Conservation (phyloP, 2,113 vertebrate species). For the Lasiurus borealis region DNA sequence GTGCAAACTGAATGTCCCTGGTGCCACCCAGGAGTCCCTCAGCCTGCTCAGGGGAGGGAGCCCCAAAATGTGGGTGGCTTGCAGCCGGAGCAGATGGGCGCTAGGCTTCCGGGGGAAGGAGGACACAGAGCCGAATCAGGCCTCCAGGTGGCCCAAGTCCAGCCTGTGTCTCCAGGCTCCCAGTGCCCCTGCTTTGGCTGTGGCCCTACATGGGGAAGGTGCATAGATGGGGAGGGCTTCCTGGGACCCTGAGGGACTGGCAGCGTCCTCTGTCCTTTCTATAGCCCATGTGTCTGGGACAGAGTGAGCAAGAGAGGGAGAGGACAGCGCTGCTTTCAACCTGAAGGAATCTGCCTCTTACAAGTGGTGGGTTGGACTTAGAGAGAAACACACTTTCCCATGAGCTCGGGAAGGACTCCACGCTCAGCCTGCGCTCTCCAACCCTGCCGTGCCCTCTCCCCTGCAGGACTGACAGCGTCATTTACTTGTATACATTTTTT, state of each 20-base stretch:
- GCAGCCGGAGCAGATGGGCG: not conserved
- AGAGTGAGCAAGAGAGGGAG: too few relatives aligned
- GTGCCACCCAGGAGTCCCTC: not conserved
- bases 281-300: not conserved
- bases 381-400: not conserved
- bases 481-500: slow-evolving; percentile 57
- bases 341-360: not conserved
- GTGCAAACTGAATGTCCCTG: not conserved
- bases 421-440: not conserved
- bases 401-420: not conserved
- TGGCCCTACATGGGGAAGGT: not conserved
- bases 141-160: not conserved
- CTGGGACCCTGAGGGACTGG: not conserved
- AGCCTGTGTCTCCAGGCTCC: not conserved
- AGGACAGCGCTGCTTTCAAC: not conserved
- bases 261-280: too few relatives aligned
- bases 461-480: not conserved
- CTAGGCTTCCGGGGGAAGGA: too few relatives aligned
- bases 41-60: not conserved
- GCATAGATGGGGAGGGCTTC: not conserved
- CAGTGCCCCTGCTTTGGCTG: not conserved
- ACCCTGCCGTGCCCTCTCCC: not conserved
- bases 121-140: accelerated
- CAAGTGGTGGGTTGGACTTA: not conserved
- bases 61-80: not conserved